These are phyloP conservation scores for Paratrypauchen microcephalus DNA, from an alignment of 2,797 vertebrate genomes.

Conservation along the genomic window DNA sequence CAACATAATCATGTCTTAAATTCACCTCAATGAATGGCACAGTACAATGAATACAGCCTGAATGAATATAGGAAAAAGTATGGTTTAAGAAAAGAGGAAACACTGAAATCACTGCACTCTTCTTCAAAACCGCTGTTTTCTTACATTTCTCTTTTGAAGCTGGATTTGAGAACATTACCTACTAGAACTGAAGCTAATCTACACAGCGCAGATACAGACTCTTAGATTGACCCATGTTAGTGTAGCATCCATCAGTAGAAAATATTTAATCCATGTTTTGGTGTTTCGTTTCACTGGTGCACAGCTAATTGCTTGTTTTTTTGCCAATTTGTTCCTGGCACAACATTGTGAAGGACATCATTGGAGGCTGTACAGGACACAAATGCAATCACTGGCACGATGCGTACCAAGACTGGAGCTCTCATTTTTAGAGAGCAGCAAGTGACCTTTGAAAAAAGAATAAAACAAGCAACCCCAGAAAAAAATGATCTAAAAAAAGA, in stretches of 20 bases:
- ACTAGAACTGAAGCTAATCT: slow-evolving; percentile 46
- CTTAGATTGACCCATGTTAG: slow-evolving; percentile 44
- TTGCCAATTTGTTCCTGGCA: slow-evolving; percentile 29
- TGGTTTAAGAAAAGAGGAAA: not conserved
- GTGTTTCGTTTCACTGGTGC: slow-evolving; percentile 33
- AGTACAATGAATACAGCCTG: slow-evolving; percentile 10
- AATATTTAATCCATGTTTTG: slow-evolving; percentile 59
- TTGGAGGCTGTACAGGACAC: slow-evolving; percentile 38
- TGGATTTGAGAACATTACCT: slow-evolving; percentile 35
- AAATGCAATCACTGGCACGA: slow-evolving; percentile 36
- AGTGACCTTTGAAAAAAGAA: no score
- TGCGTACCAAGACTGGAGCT: slow-evolving; percentile 30
- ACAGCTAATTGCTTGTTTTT: slow-evolving; percentile 69
- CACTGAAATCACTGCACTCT: slow-evolving; percentile 1
- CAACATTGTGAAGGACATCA: slow-evolving; percentile 62
- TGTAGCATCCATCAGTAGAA: slow-evolving; percentile 45
- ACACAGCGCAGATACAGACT: slow-evolving; percentile 30
- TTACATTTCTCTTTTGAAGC: slow-evolving; percentile 24
- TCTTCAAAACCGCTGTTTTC: slow-evolving; percentile 1
- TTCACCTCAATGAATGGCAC: slow-evolving; percentile 45
- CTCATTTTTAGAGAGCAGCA: no score
- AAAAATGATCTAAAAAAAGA: no score
- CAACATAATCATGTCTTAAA: slow-evolving; percentile 19
- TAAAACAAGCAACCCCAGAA: no score
- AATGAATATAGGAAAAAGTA: slow-evolving; percentile 34